Conservation (phyloP, 2,888 invertebrate genomes). For the Odontocerum albicorne region DNA sequence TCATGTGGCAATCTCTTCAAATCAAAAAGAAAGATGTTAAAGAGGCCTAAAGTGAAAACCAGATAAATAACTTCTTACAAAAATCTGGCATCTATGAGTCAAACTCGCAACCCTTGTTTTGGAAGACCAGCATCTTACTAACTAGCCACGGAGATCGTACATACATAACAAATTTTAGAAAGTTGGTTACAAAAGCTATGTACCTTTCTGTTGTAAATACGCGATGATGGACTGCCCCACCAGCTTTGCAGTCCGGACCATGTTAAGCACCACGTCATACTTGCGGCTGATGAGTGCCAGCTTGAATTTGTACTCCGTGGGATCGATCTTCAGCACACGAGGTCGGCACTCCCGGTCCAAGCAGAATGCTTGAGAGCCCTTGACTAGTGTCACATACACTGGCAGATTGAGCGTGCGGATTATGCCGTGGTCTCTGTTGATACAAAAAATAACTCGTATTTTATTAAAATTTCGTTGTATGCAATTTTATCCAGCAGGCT, state of each 20-base stretch:
- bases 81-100: no score
- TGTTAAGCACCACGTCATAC: constrained; percentile 90
- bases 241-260: constrained; percentile 94
- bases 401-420: constrained; percentile 97
- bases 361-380: constrained; percentile 83
- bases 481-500: no score
- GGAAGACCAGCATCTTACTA: no score
- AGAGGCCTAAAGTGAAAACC: no score
- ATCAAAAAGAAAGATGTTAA: no score
- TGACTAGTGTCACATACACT: constrained; percentile 92
- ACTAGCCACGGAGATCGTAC: no score
- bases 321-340: constrained; percentile 89
- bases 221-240: constrained; percentile 99
- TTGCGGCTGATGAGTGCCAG: constrained; percentile 93
- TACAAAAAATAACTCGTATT: constrained; percentile 9
- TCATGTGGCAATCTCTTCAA: no score
- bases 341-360: constrained; percentile 92
- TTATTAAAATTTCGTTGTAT: no score
- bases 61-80: no score
- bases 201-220: constrained; percentile 96
- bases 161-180: no score
- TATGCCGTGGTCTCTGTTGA: constrained; percentile 88
- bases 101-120: no score
- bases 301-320: constrained; percentile 98
- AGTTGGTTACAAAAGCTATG: constrained; percentile 9